These are phyloP conservation scores for Girardia tigrina DNA, from an alignment of 2,888 invertebrate genomes.

Conservation along the genomic window DNA sequence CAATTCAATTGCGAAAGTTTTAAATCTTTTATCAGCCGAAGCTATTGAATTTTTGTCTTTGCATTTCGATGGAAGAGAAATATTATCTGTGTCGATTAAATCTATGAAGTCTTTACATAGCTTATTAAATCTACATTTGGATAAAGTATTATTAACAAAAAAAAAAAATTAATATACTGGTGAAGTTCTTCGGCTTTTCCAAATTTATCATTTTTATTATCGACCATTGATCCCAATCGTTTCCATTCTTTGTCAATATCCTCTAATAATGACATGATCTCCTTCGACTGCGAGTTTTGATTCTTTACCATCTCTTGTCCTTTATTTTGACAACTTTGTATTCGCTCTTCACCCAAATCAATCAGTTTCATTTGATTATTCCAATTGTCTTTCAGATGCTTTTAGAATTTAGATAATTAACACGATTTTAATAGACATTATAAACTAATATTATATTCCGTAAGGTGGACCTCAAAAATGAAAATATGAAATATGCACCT, in stretches of 20 bases:
- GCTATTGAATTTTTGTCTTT: background rate
- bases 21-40: background rate
- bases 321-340: conserved; percentile 73
- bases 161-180: background rate
- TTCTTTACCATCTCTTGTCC: background rate
- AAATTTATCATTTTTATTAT: conserved; percentile 27
- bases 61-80: background rate
- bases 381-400: background rate
- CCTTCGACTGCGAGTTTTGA: conserved; percentile 10
- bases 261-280: conserved; percentile 21
- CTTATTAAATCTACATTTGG: background rate
- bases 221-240: conserved; percentile 4
- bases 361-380: conserved; percentile 51
- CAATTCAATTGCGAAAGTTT: background rate
- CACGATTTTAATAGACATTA: too few species aligned
- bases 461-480: too few species aligned
- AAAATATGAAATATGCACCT: too few species aligned
- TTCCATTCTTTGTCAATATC: conserved; percentile 27
- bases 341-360: conserved; percentile 73
- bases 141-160: background rate
- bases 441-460: too few species aligned
- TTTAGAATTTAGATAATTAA: too few species aligned
- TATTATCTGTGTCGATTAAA: background rate
- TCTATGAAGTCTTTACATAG: background rate
- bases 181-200: conserved; percentile 32